Evolutionary conservation across 2,888 invertebrate species (phyloP).

Genomic region (Cheilosia vernalis): DNA sequence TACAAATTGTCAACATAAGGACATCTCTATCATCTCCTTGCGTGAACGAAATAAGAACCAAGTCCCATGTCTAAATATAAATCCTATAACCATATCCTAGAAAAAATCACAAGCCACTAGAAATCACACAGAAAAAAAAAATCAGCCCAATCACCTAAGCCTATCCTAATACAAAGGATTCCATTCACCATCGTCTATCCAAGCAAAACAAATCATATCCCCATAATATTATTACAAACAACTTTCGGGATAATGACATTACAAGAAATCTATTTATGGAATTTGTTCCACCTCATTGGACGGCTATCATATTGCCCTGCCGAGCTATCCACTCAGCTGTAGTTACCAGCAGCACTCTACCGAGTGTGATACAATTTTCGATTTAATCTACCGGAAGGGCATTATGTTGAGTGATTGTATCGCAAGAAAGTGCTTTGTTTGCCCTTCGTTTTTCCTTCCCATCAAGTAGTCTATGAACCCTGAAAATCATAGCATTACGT

Average conservation of each 20-base stretch:
- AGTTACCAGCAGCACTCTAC: constrained; percentile 52
- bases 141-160: constrained; percentile 35
- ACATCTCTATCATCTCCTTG: too few species aligned
- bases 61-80: not conserved
- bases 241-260: constrained; percentile 71
- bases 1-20: too few species aligned
- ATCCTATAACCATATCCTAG: constrained; percentile 9
- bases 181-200: not conserved
- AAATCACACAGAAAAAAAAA: not conserved
- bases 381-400: constrained; percentile 73
- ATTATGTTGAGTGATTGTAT: constrained; percentile 74
- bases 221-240: constrained; percentile 69
- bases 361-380: constrained; percentile 71
- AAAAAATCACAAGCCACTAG: constrained; percentile 4
- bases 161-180: constrained; percentile 14
- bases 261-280: constrained; percentile 73
- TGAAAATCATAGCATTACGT: constrained; percentile 59
- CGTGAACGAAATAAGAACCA: too few species aligned
- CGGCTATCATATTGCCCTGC: constrained; percentile 51
- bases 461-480: constrained; percentile 56
- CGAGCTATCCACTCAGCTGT: constrained; percentile 49
- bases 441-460: constrained; percentile 44
- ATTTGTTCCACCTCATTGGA: constrained; percentile 70
- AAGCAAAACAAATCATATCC: constrained; percentile 34
- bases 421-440: constrained; percentile 42